Conservation (phyloP, 2,888 invertebrate genomes). For the Spicauda simplicius region DNA sequence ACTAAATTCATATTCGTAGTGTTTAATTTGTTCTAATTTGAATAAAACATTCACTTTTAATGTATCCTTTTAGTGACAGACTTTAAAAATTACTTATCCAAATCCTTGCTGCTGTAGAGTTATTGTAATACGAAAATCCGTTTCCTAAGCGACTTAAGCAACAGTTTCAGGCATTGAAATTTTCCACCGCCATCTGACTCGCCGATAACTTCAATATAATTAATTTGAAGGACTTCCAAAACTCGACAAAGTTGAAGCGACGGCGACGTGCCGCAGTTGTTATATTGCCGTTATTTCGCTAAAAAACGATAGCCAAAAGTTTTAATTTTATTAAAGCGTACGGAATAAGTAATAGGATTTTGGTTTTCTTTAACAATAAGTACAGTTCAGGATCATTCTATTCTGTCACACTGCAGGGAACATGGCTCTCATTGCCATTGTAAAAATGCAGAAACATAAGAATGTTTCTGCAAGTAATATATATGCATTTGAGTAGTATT, state of each 20-base stretch:
- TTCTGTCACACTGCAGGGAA: too few relatives aligned
- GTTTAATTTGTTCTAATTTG: too few relatives aligned
- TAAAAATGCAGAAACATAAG: too few relatives aligned
- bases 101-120: background rate
- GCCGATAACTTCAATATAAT: slow-evolving; percentile 20
- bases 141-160: background rate
- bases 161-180: slow-evolving; percentile 7
- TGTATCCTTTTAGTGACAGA: too few relatives aligned
- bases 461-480: too few relatives aligned
- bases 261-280: slow-evolving; percentile 21
- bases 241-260: slow-evolving; percentile 17
- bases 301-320: slow-evolving; percentile 7
- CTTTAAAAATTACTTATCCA: background rate
- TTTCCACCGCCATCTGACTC: slow-evolving; percentile 1
- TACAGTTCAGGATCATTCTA: background rate
- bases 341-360: background rate
- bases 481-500: too few relatives aligned
- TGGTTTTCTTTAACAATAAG: too few relatives aligned
- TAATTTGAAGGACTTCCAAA: slow-evolving; percentile 16
- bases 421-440: background rate
- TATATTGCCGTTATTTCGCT: background rate
- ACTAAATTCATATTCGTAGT: too few relatives aligned
- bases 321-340: slow-evolving; percentile 1
- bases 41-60: too few relatives aligned
- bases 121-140: slow-evolving; percentile 1